phyloP scores from a whole-genome alignment of 2,888 invertebrate genomes.

The Ennomos quercinarius region DNA sequence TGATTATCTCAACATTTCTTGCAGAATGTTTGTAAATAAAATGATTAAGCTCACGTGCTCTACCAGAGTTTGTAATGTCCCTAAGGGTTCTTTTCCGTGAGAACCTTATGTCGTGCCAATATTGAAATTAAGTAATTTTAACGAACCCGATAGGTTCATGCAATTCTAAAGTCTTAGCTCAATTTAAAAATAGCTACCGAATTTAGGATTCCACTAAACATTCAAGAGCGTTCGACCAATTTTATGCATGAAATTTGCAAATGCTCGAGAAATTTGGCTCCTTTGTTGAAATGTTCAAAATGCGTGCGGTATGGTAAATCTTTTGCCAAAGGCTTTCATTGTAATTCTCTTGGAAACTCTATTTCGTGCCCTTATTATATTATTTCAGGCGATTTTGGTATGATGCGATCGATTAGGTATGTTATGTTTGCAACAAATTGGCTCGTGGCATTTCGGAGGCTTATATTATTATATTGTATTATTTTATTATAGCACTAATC shows the following conservation, averaged over 20 bases:
- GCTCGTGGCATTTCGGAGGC: background rate
- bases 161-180: slow-evolving; percentile 10
- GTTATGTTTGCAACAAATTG: background rate
- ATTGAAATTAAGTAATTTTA: slow-evolving; percentile 20
- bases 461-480: too few relatives aligned
- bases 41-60: slow-evolving; percentile 12
- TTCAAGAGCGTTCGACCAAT: slow-evolving; percentile 6
- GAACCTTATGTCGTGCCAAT: slow-evolving; percentile 15
- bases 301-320: slow-evolving; percentile 16
- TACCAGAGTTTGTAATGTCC: slow-evolving; percentile 1
- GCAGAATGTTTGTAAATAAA: background rate
- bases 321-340: slow-evolving; percentile 26
- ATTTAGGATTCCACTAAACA: slow-evolving; percentile 11
- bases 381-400: slow-evolving; percentile 23
- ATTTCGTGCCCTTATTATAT: slow-evolving; percentile 30
- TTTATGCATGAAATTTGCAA: slow-evolving; percentile 9
- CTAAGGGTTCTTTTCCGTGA: slow-evolving; percentile 3
- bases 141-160: slow-evolving; percentile 5
- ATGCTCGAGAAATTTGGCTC: slow-evolving; percentile 1
- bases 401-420: slow-evolving; percentile 6
- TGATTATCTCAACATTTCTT: slow-evolving; percentile 4
- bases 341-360: slow-evolving; percentile 34
- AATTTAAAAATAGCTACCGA: slow-evolving; percentile 32
- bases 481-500: too few relatives aligned
- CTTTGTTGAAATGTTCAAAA: slow-evolving; percentile 4